Evolutionary conservation across 2,113 vertebrate genomes (phyloP), one percentile per base, ranked within the genome.

Genomic region (Pterocles burchelli): DNA sequence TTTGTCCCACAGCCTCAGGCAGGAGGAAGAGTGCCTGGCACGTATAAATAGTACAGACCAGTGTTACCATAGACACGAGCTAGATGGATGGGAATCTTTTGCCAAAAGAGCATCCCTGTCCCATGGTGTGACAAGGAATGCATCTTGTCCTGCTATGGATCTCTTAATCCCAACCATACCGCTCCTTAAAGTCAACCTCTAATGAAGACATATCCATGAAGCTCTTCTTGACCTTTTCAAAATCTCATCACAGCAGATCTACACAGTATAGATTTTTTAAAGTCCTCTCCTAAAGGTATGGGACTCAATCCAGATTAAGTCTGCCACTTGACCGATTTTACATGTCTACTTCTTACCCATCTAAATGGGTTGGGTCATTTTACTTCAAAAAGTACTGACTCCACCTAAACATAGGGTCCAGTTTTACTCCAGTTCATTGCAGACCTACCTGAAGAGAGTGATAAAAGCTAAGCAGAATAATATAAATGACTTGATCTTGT

Each of bases 41-140:
- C 2, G 2, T 0, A 10, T 10, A 61, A 36, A 72, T 9, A 25
- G 9, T n/a, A 7, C 5, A 61, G 41, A 43, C 1, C 6, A n/a
- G 5, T 3, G 11, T 38, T 52, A 28, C 29, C 55, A 8, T 0
- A 54, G 66, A 34, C 14, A 17, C 0, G 2, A 93, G 12, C 7
- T 12, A 17, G 8, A 29, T 34, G 18, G 6, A 8, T 52, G 29
- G 36, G 33, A 72, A 63, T 5, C 3, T 19, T 68, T 17, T 67
- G 5, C 13, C 12, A 24, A 7, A 43, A 25, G 17, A 82, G 13
- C 13, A 75, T 7, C 13, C 10, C 4, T 51, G 22, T 36, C 24
- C 29, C 18, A 6, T 21, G 55, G 12, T 28, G 29, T 61, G 45
- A 61, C 7, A 48, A 68, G 21, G 20, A 92, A 76, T 34, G 26